phyloP scores from a whole-genome alignment of 2,113 vertebrate species.

The Sorex araneus region DNA sequence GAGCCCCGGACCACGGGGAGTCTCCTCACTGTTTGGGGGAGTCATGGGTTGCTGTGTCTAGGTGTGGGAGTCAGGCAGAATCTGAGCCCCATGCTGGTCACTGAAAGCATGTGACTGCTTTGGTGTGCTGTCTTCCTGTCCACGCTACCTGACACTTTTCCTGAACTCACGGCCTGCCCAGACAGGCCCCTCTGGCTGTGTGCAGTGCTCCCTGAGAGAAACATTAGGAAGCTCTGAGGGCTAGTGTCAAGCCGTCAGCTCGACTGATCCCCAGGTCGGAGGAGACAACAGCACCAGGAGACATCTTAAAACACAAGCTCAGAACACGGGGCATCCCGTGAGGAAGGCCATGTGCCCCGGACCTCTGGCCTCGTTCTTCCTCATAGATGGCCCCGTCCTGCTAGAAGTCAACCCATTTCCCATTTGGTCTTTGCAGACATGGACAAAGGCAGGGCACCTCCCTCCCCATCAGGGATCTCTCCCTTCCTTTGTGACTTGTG shows the following conservation, averaged over 20 bases:
- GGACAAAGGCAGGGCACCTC: neutral
- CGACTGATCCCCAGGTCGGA: neutral
- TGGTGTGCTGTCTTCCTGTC: fast-evolving
- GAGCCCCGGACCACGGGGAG: fast-evolving
- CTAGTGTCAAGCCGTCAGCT: neutral
- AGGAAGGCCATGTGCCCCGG: neutral
- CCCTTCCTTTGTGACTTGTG: fast-evolving
- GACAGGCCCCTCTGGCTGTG: neutral
- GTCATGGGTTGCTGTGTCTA: neutral
- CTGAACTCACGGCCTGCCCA: neutral
- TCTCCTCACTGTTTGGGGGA: neutral
- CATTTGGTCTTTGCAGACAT: neutral
- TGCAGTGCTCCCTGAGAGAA: neutral
- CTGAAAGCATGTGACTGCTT: neutral
- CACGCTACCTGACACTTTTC: neutral
- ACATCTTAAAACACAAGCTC: neutral
- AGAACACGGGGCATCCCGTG: neutral
- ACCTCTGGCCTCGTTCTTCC: neutral
- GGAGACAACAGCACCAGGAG: neutral
- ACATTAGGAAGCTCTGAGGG: neutral
- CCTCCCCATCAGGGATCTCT: fast-evolving
- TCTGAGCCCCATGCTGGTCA: neutral
- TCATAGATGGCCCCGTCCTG: neutral
- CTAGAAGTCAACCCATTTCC: neutral
- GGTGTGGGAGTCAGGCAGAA: neutral